These are phyloP conservation scores for Lytechinus pictus DNA, from an alignment of 35 echinoderm and acorn worm species.

Conservation along the genomic window DNA sequence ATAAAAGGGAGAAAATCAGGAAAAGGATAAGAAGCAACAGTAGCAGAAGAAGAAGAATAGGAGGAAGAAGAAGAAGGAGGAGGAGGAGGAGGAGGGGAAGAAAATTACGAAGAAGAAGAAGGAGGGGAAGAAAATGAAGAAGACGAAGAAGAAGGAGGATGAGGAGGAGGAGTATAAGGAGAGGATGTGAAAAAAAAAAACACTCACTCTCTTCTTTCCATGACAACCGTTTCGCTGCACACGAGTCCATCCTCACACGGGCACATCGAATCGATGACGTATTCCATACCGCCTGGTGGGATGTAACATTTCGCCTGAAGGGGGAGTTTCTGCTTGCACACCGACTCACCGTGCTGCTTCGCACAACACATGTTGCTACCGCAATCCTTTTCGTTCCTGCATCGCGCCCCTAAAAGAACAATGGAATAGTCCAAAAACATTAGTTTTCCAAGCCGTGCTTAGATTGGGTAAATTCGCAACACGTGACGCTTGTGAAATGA, in stretches of 20 bases:
- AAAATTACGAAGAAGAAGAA: neutral
- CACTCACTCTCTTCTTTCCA: conserved; percentile 62
- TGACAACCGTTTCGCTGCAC: conserved; percentile 59
- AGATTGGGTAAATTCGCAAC: too few species aligned
- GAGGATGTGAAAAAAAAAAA: neutral
- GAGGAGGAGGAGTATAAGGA: too few species aligned
- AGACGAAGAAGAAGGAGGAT: too few species aligned
- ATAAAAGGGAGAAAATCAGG: too few species aligned
- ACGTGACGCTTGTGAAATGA: too few species aligned
- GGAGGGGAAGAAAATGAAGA: neutral
- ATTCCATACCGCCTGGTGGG: conserved; percentile 84
- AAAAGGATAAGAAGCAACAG: too few species aligned
- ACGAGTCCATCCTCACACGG: conserved; percentile 81
- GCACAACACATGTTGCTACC: conserved; percentile 76
- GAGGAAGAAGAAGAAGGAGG: too few species aligned
- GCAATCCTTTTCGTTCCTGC: conserved; percentile 85
- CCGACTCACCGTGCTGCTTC: conserved; percentile 92
- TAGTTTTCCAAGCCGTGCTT: neutral
- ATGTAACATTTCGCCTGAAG: conserved; percentile 83
- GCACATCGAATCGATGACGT: conserved; percentile 89
- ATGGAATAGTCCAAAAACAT: conserved; percentile 8
- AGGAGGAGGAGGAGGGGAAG: too few species aligned
- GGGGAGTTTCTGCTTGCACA: conserved; percentile 80
- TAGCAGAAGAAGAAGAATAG: too few species aligned
- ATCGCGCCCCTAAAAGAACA: conserved; percentile 74